Percentiles rank a stretch among this genome's conserved stretches.
These are phyloP conservation scores for Centropus unirufus DNA, from an alignment of 2,113 vertebrate species.

Conservation along the genomic window DNA sequence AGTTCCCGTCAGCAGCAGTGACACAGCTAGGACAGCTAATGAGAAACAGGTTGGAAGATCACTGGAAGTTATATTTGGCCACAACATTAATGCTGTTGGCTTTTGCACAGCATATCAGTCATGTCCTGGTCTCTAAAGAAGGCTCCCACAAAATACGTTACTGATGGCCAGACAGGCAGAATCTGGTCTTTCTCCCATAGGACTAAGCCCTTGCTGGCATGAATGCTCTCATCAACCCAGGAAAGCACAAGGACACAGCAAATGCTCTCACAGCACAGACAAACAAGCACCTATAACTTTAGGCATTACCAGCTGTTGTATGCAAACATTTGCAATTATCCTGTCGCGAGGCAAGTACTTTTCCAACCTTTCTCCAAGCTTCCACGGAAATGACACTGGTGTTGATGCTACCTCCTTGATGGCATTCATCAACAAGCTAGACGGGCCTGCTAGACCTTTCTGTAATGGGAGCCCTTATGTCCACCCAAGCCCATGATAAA, in stretches of 20 bases:
- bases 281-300: background rate
- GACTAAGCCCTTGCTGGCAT: background rate
- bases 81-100: background rate
- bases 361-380: background rate
- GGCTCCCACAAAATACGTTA: background rate
- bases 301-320: background rate
- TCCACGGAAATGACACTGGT: background rate
- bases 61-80: constrained; percentile 1
- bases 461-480: background rate
- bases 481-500: background rate
- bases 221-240: background rate
- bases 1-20: background rate
- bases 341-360: background rate
- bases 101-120: background rate
- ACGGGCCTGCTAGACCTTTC: background rate
- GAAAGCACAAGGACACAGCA: background rate
- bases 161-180: background rate
- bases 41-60: background rate
- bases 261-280: background rate
- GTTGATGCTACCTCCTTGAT: background rate
- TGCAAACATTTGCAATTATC: background rate
- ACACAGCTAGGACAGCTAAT: constrained; percentile 30
- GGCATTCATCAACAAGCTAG: background rate
- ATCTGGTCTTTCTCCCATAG: background rate
- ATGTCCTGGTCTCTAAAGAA: background rate